These are phyloP conservation scores for Crenichthys baileyi DNA, from an alignment of 2,797 vertebrate species.

Conservation along the genomic window DNA sequence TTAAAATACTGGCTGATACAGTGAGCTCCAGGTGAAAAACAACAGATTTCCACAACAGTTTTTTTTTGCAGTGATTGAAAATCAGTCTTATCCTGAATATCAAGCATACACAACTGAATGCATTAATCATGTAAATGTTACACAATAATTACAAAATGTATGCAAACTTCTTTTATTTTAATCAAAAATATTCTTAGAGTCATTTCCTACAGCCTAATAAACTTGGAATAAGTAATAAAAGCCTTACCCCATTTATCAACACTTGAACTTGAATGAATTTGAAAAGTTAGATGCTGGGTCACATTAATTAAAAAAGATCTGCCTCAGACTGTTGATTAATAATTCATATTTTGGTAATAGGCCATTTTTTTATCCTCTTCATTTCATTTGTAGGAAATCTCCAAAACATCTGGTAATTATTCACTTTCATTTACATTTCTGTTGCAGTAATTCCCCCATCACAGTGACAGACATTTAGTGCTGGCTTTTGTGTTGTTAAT, in stretches of 20 bases:
- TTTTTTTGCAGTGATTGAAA: too few species aligned
- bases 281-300: background rate
- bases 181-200: too few species aligned
- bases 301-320: background rate
- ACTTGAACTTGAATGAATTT: background rate
- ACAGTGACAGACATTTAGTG: background rate
- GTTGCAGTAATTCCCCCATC: background rate
- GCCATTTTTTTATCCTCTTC: background rate
- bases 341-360: background rate
- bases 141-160: too few species aligned
- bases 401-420: background rate
- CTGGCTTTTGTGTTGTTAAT: background rate
- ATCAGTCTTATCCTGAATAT: too few species aligned
- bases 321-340: background rate
- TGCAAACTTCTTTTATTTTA: too few species aligned
- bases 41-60: too few species aligned
- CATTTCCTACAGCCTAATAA: background rate
- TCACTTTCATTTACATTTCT: background rate
- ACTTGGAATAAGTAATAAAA: background rate
- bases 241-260: background rate
- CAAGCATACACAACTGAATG: background rate
- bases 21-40: too few species aligned
- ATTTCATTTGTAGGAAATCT: constrained; percentile 3
- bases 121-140: too few species aligned
- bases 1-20: too few species aligned